Evolutionary conservation across 2,113 vertebrate species (phyloP), one percentile per base, ranked within the genome.

Genomic region (Equus przewalskii): DNA sequence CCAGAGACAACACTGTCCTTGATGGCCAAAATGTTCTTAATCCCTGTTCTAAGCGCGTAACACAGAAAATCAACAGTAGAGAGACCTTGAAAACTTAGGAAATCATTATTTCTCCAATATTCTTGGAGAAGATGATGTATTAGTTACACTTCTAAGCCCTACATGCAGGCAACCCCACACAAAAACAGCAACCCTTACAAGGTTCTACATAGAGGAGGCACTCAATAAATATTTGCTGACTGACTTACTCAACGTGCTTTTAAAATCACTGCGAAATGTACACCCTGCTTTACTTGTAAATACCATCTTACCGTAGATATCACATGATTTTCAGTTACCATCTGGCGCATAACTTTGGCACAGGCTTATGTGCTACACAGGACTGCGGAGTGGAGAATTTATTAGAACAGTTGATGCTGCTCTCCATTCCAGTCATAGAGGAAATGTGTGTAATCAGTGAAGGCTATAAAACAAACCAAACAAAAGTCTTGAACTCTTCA

Each of bases 291-390:
- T 89, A 49, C 3, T 84, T 83, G 24, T 33, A 92, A 98, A 96
- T 76, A 49, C 5, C 51, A 54, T 86, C 41, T 95, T 93, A 60
- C 91, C 79, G 83, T 81, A 98, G 97, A 91, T 79, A 91, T 49
- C 79, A 65, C 87, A 44, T 96, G 72, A 96, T 97, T 98, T 22
- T 97, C 36, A 92, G 1, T 1, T 95, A 49, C 85, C 97, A 97
- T 97, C 96, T 94, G 96, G 84, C 93, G 58, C 36, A 46, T 79
- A 92, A 96, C 91, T 97, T 96, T 96, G 97, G n/a, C 85, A 97
- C 49, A 36, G 56, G 65, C 69, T 41, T 62, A 41, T 89, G 94
- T 44, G 46, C 92, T 75, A 75, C 72, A 93, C 28, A 92, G 83
- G n/a, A 96, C 69, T 96, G 73, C 56, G 88, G 95, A 88, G 9